phyloP scores from a whole-genome alignment of 2,888 invertebrate genomes.

The Cotesia congregata region DNA sequence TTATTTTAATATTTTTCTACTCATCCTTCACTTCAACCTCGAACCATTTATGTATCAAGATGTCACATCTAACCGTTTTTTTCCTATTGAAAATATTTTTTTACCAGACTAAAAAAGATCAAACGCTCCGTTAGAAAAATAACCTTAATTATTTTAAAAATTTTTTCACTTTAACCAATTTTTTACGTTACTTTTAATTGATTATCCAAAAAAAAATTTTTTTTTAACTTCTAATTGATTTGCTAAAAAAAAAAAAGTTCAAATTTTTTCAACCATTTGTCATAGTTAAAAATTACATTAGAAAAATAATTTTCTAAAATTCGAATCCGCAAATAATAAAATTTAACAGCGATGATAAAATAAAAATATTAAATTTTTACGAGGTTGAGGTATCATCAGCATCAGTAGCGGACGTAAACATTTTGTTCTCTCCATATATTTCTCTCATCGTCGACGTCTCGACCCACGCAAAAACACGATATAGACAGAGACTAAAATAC shows the following conservation, averaged over 20 bases:
- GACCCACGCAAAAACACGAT: background rate
- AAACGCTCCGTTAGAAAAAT: background rate
- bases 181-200: background rate
- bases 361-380: background rate
- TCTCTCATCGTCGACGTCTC: constrained; percentile 1
- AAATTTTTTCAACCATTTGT: too few relatives aligned
- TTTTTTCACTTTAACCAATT: background rate
- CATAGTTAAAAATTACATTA: too few relatives aligned
- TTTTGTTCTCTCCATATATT: background rate
- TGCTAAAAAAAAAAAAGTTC: too few relatives aligned
- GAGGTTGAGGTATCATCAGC: background rate
- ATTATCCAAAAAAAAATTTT: too few relatives aligned
- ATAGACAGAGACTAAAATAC: background rate
- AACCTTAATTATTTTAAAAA: background rate
- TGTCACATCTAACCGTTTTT: background rate
- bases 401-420: background rate
- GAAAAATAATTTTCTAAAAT: too few relatives aligned
- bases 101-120: background rate
- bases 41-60: background rate
- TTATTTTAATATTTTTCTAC: background rate
- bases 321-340: background rate
- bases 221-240: too few relatives aligned
- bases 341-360: background rate
- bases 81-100: background rate
- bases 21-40: background rate